Evolutionary conservation across 2,888 invertebrate species (phyloP).

Genomic region (Ophion slaviceki): DNA sequence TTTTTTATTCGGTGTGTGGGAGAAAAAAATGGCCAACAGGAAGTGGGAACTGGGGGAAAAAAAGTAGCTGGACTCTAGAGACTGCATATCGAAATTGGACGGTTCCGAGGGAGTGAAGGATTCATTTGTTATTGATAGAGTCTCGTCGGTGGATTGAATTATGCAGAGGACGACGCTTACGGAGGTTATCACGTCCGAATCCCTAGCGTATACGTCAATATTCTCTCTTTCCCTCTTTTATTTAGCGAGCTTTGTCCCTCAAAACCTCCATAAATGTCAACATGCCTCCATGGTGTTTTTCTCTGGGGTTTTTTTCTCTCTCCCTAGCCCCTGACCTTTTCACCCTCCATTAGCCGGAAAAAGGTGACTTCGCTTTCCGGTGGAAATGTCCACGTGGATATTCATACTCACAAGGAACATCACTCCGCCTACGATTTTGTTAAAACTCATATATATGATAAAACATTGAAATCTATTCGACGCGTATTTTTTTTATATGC

Average conservation of each 20-base stretch:
- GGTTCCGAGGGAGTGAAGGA: conserved; percentile 25
- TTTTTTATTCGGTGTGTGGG: neutral
- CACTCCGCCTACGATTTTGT: no score
- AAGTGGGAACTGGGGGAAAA: neutral
- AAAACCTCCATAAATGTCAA: conserved; percentile 70
- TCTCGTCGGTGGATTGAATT: conserved; percentile 44
- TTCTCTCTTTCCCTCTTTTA: conserved; percentile 1
- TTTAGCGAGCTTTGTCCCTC: conserved; percentile 28
- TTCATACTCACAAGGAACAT: neutral
- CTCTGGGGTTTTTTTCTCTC: neutral
- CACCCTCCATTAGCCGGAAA: conserved; percentile 66
- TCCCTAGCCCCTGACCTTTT: conserved; percentile 16
- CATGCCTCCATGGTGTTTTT: neutral
- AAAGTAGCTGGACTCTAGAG: neutral
- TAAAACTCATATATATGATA: no score
- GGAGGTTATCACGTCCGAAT: conserved; percentile 11
- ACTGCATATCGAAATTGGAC: conserved; percentile 33
- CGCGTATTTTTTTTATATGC: no score
- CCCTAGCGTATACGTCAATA: conserved; percentile 1
- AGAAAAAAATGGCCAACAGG: neutral
- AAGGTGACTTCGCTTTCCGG: conserved; percentile 60
- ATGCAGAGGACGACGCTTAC: neutral
- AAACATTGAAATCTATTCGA: no score
- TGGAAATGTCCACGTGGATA: conserved; percentile 16
- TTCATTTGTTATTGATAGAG: conserved; percentile 60